Conservation (phyloP, 1,140 invertebrate genomes). For the Aleiodes sp. region DNA sequence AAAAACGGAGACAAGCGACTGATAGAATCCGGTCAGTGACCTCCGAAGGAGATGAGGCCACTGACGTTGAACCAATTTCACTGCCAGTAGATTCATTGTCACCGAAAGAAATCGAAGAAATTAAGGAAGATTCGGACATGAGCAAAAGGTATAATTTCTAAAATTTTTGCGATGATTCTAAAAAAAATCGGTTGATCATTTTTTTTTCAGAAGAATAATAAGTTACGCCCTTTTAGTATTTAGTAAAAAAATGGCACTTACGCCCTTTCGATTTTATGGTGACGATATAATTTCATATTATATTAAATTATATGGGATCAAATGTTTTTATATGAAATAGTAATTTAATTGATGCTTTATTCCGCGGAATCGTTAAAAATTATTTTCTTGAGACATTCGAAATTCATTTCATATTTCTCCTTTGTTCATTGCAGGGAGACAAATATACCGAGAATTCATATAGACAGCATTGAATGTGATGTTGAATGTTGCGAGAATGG, state of each 20-base stretch:
- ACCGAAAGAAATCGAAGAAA: not conserved
- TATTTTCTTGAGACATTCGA: not conserved
- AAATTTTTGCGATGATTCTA: too few relatives aligned
- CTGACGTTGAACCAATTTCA: slow-evolving; percentile 44
- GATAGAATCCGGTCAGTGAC: slow-evolving; percentile 25
- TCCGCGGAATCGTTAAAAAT: too few relatives aligned
- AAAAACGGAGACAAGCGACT: slow-evolving; percentile 21
- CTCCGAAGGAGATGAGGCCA: slow-evolving; percentile 43
- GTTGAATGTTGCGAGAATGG: not conserved
- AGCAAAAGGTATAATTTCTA: slow-evolving; percentile 8
- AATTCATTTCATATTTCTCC: too few relatives aligned
- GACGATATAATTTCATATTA: too few relatives aligned
- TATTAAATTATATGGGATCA: too few relatives aligned
- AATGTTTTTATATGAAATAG: too few relatives aligned
- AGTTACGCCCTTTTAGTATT: too few relatives aligned
- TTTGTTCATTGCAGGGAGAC: not conserved
- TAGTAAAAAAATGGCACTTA: too few relatives aligned
- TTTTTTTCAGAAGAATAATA: too few relatives aligned
- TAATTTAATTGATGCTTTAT: too few relatives aligned
- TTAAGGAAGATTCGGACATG: not conserved
- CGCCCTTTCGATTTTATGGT: too few relatives aligned
- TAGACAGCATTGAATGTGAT: not conserved
- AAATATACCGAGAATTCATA: slow-evolving; percentile 9
- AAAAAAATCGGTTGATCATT: too few relatives aligned
- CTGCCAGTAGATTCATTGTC: slow-evolving; percentile 35